A percentile compares a stretch with the other conserved stretches of the same genome.
Evolutionary conservation across 1,140 invertebrate genomes (phyloP).

Genomic region (Asbolus verrucosus): DNA sequence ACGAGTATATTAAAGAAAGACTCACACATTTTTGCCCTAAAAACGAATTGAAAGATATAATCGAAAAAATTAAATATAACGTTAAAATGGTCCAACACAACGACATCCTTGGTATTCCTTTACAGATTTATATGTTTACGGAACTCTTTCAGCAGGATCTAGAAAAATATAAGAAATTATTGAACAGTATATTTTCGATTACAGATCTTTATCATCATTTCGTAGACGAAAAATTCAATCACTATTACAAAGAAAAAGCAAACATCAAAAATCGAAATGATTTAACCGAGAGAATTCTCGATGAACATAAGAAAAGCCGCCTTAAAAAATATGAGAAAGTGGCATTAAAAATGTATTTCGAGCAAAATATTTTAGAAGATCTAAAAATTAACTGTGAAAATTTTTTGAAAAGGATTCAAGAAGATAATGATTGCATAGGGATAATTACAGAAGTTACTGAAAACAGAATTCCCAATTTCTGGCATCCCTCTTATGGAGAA

Average conservation of each 20-base stretch:
- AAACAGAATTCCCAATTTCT: neutral
- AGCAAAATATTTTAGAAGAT: neutral
- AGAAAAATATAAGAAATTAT: neutral
- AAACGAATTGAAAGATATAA: neutral
- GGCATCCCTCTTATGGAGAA: neutral
- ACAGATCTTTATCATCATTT: neutral
- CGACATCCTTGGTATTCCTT: slow-evolving; percentile 3
- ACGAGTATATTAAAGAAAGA: neutral
- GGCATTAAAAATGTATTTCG: neutral
- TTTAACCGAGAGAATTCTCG: neutral
- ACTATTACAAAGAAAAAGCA: too few relatives aligned
- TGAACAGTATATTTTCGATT: neutral
- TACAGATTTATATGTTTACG: slow-evolving; percentile 20
- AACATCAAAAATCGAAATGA: too few relatives aligned
- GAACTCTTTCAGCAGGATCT: neutral
- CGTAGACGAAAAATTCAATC: too few relatives aligned
- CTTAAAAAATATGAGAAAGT: neutral
- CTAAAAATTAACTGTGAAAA: neutral
- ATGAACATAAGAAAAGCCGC: neutral
- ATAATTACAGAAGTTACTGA: neutral
- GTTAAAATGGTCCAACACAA: neutral
- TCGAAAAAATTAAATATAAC: neutral
- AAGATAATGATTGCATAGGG: neutral
- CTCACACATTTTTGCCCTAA: neutral
- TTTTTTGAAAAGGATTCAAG: neutral